Base-by-base conservation (phyloP, 2,888 invertebrate species). In the Hyposoter didymator region DNA sequence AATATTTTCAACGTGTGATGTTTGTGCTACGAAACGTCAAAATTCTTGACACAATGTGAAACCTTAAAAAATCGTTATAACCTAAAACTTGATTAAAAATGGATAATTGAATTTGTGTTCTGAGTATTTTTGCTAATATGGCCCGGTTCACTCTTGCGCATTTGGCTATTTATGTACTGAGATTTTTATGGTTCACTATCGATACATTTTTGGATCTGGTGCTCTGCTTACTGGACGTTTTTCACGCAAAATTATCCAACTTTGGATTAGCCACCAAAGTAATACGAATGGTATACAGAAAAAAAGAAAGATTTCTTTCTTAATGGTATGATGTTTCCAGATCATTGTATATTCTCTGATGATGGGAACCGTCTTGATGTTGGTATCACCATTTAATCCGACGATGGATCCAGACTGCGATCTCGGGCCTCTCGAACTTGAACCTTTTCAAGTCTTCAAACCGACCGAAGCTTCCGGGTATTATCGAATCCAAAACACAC, bases 311-410 rank as follows among this genome's bases (percentile, higher is more conserved):
- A 59, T 28, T 6, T 59, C n/a, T 28, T 28, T 14, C 10, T 28
- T 59, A 28, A 59, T 59, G 14, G 1, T 14, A 70, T 49, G 28
- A n/a, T 47, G 32, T 69, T 73, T 73, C 74, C 59, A 88, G 88
- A 70, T 87, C 10, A n/a, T 79, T 22, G 22, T 70, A 28, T 75
- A 70, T 12, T 66, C 81, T 22, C 52, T 87, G 17, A 12, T 81
- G 5, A 82, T 83, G 47, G 88, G 88, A 19, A 70, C 62, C 12
- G 35, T 82, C 32, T 76, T 87, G 52, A 82, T 88, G 84, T 67
- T 39, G 2, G 35, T 79, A 52, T 84, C 75, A 49, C 86, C 87
- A 17, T 86, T 84, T 28, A 22, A 87, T 52, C n/a, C 72, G 10
- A 43, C 78, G 10, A 35, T 43, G 28, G 32, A 76, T 43, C 45